A percentile compares a stretch with the other conserved stretches of the same genome.
These are phyloP conservation scores for Chrysolina americana DNA, from an alignment of 2,888 invertebrate species.

Conservation along the genomic window DNA sequence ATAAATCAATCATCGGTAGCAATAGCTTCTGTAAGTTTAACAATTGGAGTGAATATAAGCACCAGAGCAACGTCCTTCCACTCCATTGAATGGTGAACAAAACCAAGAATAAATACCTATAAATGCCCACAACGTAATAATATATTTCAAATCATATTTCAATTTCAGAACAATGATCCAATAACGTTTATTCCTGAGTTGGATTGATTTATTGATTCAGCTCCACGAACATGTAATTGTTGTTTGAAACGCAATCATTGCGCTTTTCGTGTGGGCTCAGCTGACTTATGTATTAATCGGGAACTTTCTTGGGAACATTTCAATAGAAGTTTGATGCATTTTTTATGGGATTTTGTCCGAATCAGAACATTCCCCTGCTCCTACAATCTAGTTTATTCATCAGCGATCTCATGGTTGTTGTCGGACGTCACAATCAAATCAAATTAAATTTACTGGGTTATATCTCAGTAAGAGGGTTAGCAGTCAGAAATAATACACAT, in stretches of 20 bases:
- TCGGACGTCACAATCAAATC: too few species aligned
- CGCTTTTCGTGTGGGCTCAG: background rate
- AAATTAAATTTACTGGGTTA: too few species aligned
- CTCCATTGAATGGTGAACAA: background rate
- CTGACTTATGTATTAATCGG: background rate
- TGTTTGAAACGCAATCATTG: conserved; percentile 10
- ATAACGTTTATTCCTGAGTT: background rate
- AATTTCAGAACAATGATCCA: conserved; percentile 13
- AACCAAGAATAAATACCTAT: conserved; percentile 7
- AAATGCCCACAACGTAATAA: conserved; percentile 15
- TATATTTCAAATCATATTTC: conserved; percentile 9
- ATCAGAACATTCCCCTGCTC: too few species aligned
- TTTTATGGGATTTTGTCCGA: too few species aligned
- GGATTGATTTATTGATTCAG: background rate
- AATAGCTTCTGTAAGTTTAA: background rate
- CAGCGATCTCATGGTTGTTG: too few species aligned
- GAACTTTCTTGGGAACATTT: background rate
- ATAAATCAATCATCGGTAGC: too few species aligned
- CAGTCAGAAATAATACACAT: too few species aligned
- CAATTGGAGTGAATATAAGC: background rate
- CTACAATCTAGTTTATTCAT: too few species aligned
- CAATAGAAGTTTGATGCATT: too few species aligned
- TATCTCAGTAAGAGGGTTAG: too few species aligned
- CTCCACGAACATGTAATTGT: background rate
- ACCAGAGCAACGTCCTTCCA: background rate